A percentile compares a stretch with the other conserved stretches of the same genome.
Evolutionary conservation across 2,888 invertebrate genomes (phyloP).

Genomic region (Ligdia adustata): DNA sequence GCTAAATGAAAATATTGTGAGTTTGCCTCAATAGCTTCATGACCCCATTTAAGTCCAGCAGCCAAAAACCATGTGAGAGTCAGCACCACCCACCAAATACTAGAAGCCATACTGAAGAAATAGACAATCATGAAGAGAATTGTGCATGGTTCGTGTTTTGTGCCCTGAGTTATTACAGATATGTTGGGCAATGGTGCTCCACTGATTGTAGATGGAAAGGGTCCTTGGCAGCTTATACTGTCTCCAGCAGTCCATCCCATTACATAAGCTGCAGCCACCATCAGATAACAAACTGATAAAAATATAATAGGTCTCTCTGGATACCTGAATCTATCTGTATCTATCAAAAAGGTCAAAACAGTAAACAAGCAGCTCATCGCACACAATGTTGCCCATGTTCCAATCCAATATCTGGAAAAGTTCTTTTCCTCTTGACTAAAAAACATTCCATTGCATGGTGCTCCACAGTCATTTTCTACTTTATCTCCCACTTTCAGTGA

Average conservation of each 20-base stretch:
- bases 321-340: conserved; percentile 97
- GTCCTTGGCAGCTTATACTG: conserved; percentile 92
- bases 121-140: conserved; percentile 98
- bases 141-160: conserved; percentile 92
- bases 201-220: conserved; percentile 88
- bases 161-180: conserved; percentile 94
- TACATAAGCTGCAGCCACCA: conserved; percentile 96
- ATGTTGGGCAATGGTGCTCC: conserved; percentile 89
- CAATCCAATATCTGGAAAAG: conserved; percentile 96
- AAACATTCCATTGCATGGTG: conserved; percentile 97
- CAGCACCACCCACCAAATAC: conserved; percentile 98
- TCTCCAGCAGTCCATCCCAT: conserved; percentile 93
- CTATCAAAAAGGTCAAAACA: conserved; percentile 95
- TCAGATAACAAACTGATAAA: conserved; percentile 96
- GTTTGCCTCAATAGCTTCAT: conserved; percentile 98
- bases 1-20: conserved; percentile 98
- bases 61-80: conserved; percentile 98
- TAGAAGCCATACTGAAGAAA: conserved; percentile 98
- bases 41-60: conserved; percentile 98
- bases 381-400: conserved; percentile 96
- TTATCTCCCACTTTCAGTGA: conserved; percentile 92
- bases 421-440: conserved; percentile 92
- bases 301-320: conserved; percentile 99
- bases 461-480: conserved; percentile 90
- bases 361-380: conserved; percentile 96